phyloP scores from a whole-genome alignment of 2,113 vertebrate genomes.

The Hypocryptadius cinnamomeus region DNA sequence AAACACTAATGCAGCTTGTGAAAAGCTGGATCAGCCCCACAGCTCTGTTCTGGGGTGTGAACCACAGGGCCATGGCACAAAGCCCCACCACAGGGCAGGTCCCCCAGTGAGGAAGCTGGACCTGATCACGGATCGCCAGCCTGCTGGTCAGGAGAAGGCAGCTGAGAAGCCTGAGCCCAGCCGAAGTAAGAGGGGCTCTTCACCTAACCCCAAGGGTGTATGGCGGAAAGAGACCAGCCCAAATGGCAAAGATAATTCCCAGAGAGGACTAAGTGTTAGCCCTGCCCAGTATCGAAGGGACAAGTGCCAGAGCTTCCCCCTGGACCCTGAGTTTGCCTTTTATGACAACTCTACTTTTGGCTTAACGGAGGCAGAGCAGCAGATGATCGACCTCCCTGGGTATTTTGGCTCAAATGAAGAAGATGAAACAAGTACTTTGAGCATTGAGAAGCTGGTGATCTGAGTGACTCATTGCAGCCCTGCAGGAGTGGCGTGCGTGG shows the following conservation, averaged over 20 bases:
- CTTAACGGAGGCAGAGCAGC: slow-evolving; percentile 84
- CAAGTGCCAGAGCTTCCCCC: slow-evolving; percentile 82
- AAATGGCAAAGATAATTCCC: slow-evolving; percentile 57
- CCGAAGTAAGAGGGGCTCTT: slow-evolving; percentile 80
- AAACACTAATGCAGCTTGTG: neutral
- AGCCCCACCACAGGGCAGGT: slow-evolving; percentile 22
- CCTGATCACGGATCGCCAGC: slow-evolving; percentile 9
- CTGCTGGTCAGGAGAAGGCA: slow-evolving; percentile 6
- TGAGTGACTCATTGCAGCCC: neutral
- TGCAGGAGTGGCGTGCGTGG: neutral
- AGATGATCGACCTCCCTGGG: slow-evolving; percentile 83
- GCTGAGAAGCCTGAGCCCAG: slow-evolving; percentile 74
- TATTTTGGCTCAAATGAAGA: slow-evolving; percentile 79
- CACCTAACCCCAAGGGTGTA: slow-evolving; percentile 77
- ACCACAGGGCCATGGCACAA: neutral
- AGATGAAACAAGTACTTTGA: slow-evolving; percentile 73
- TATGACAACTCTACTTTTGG: slow-evolving; percentile 80
- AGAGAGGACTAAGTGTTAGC: slow-evolving; percentile 76
- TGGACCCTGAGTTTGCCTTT: slow-evolving; percentile 76
- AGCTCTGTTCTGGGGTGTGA: neutral
- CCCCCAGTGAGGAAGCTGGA: slow-evolving; percentile 53
- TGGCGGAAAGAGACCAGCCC: slow-evolving; percentile 75
- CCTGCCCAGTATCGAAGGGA: slow-evolving; percentile 73
- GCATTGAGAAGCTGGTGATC: slow-evolving; percentile 75
- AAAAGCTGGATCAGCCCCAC: slow-evolving; percentile 51